Percentiles rank a stretch among this genome's conserved stretches.
Conservation (phyloP, 1,140 invertebrate genomes). For the Cydia amplana region DNA sequence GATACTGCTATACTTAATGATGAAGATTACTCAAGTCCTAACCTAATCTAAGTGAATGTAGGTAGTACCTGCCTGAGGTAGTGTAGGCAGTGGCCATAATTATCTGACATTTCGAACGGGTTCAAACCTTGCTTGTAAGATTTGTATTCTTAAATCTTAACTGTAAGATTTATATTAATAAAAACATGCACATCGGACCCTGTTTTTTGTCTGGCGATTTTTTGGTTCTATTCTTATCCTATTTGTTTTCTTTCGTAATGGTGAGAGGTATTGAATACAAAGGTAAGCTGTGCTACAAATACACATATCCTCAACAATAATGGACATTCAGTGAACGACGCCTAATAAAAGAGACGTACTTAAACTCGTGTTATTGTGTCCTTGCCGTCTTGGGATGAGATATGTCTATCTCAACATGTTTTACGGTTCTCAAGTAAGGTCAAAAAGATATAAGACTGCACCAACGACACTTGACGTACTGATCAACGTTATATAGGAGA, state of each 20-base stretch:
- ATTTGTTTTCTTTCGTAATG: background rate
- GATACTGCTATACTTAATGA: no score
- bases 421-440: background rate
- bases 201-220: background rate
- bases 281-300: background rate
- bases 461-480: no score
- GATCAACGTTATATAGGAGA: no score
- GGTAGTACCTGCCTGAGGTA: no score
- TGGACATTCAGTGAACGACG: background rate
- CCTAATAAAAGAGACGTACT: constrained; percentile 1
- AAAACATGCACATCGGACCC: no score
- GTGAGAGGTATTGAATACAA: background rate
- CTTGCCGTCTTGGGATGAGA: background rate
- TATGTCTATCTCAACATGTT: background rate
- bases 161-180: no score
- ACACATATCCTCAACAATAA: constrained; percentile 2
- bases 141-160: no score
- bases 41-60: no score
- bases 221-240: background rate
- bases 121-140: no score
- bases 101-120: no score
- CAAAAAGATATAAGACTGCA: background rate
- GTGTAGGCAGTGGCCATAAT: no score
- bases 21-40: no score
- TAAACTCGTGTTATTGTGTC: constrained; percentile 1